Base-by-base conservation (phyloP, 2,113 vertebrate species). In the Cynoglossus semilaevis region DNA sequence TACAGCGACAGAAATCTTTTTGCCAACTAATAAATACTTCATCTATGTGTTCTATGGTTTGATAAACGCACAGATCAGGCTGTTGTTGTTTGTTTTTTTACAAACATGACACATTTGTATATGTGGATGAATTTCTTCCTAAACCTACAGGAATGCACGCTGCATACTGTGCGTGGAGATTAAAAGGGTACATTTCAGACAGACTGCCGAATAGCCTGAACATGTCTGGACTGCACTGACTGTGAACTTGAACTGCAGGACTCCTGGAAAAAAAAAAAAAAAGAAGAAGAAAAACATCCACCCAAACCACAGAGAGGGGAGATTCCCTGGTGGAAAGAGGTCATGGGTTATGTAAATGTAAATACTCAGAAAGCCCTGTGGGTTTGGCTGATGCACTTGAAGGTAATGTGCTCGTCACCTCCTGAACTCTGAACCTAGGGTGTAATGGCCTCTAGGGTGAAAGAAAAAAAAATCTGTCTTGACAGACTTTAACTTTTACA, bases 201-300 rank as follows among this genome's bases (percentile, higher is more conserved):
- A 6, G 17, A 34, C 36, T 6, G 5, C 16, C 41, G 51, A 47
- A 63, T 37, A 1, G 56, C 9, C 46, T 76, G 38, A 47, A 79
- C 72, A 65, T 68, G 79, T 64, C 79, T 71, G 69, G 48, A 44
- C 72, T 38, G 37, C 44, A 7, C 45, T 72, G 78, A 77, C 55
- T 64, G 45, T 88, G 82, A 87, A 89, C 88, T 89, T 89, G 88
- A 87, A 83, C 84, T 52, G 15, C 65, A 16, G 40, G 69, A 44
- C 36, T 68, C 29, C 45, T 7, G 14, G 55, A 57, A 49, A 44
- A 70, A 19, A 19, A 22, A 43, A 37, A 48, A 65, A 65, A 54
- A 70, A 54, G 50, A 14, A 36, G 29, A 60, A 46, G 60, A 44
- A 48, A 63, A 71, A n/a, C 19, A 46, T 53, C 3, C 3, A 38